A percentile compares a stretch with the other conserved stretches of the same genome.
Evolutionary conservation across 1,140 invertebrate species (phyloP).

Genomic region (Parasteatoda tepidariorum): DNA sequence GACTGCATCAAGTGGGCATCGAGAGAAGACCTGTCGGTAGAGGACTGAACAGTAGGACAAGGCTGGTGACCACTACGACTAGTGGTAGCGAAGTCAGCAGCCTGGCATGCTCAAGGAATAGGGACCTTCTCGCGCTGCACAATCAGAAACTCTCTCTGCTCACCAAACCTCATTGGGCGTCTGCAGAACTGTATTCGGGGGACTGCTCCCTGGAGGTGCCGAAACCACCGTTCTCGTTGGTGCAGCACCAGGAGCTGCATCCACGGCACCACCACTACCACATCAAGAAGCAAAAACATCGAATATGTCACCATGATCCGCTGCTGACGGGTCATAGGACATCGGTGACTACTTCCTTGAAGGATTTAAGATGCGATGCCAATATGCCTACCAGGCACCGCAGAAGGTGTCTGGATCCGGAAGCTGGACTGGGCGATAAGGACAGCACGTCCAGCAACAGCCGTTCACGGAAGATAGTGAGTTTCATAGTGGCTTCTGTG

Average conservation of each 20-base stretch:
- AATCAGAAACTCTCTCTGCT: slow-evolving; percentile 32
- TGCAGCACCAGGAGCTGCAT: neutral
- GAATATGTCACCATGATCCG: slow-evolving; percentile 47
- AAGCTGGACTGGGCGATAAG: neutral
- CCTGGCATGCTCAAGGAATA: slow-evolving; percentile 44
- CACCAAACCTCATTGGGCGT: slow-evolving; percentile 27
- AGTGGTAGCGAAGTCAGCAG: slow-evolving; percentile 51
- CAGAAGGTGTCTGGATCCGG: slow-evolving; percentile 20
- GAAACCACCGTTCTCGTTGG: neutral
- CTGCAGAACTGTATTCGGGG: slow-evolving; percentile 25
- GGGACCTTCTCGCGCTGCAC: slow-evolving; percentile 32
- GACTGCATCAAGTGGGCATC: slow-evolving; percentile 4
- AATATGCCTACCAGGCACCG: neutral
- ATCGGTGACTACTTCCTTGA: slow-evolving; percentile 33
- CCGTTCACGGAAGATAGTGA: slow-evolving; percentile 49
- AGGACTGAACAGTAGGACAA: slow-evolving; percentile 29
- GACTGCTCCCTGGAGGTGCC: neutral
- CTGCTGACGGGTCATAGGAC: slow-evolving; percentile 23
- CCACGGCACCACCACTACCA: slow-evolving; percentile 49
- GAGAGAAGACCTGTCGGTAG: neutral
- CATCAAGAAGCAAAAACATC: slow-evolving; percentile 37
- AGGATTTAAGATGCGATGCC: slow-evolving; percentile 7
- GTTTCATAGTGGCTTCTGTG: slow-evolving; percentile 49
- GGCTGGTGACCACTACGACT: slow-evolving; percentile 27
- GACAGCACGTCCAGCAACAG: slow-evolving; percentile 48